Evolutionary conservation across 2,888 invertebrate species (phyloP).

Genomic region (Crocallis elinguaria): DNA sequence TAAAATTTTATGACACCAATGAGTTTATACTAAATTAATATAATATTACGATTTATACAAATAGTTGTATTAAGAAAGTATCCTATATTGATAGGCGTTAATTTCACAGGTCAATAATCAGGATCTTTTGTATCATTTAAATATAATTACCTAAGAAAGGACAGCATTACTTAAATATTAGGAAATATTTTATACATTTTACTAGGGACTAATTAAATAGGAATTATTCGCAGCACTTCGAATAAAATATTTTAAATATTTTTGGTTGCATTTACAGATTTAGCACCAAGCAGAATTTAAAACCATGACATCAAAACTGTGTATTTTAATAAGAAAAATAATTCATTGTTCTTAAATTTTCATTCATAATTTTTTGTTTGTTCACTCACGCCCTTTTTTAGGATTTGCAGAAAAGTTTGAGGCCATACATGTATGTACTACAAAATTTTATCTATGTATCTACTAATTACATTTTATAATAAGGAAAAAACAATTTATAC

Average conservation of each 20-base stretch:
- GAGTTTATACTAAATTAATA: too few relatives aligned
- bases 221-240: background rate
- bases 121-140: background rate
- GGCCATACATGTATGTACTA: slow-evolving; percentile 28
- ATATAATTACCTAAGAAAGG: background rate
- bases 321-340: background rate
- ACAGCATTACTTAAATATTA: background rate
- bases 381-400: background rate
- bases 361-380: background rate
- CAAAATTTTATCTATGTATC: slow-evolving; percentile 21
- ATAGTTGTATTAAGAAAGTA: too few relatives aligned
- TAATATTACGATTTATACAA: too few relatives aligned
- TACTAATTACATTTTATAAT: slow-evolving; percentile 34
- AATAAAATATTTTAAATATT: background rate
- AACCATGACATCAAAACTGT: background rate
- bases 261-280: background rate
- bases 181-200: background rate
- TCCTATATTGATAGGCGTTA: too few relatives aligned
- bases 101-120: background rate
- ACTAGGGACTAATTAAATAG: slow-evolving; percentile 1
- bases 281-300: slow-evolving; percentile 2
- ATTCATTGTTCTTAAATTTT: background rate
- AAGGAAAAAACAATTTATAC: slow-evolving; percentile 61
- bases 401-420: slow-evolving; percentile 22
- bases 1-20: too few relatives aligned